These are phyloP conservation scores for Delia radicum DNA, from an alignment of 1,140 invertebrate genomes.

Conservation along the genomic window DNA sequence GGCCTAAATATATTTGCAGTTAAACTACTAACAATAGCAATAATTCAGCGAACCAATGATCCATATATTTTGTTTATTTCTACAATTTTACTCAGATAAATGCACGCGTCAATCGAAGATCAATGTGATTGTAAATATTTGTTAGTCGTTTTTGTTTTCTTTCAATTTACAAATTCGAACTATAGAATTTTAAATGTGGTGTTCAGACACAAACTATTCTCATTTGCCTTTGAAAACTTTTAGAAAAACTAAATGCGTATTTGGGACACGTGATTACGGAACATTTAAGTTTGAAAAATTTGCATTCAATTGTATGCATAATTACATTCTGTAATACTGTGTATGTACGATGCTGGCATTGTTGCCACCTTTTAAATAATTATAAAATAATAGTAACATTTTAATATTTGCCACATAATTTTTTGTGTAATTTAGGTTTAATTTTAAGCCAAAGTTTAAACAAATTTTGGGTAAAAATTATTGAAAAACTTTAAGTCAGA, in stretches of 20 bases:
- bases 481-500: too few species aligned
- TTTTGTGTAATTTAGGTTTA: too few species aligned
- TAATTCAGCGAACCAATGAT: background rate
- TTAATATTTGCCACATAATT: too few species aligned
- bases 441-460: too few species aligned
- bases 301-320: too few species aligned
- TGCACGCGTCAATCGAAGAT: background rate
- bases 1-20: background rate
- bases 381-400: too few species aligned
- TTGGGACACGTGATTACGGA: background rate
- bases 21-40: background rate
- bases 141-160: background rate
- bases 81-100: too few species aligned
- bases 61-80: background rate
- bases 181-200: background rate
- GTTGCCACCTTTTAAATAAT: too few species aligned
- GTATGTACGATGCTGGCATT: too few species aligned
- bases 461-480: too few species aligned
- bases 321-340: too few species aligned
- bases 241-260: background rate
- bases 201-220: background rate
- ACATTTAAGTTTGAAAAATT: background rate
- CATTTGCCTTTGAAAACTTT: background rate
- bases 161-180: background rate
- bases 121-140: background rate